Conservation (phyloP, 1,140 invertebrate species). For the Drosophila orosa region DNA sequence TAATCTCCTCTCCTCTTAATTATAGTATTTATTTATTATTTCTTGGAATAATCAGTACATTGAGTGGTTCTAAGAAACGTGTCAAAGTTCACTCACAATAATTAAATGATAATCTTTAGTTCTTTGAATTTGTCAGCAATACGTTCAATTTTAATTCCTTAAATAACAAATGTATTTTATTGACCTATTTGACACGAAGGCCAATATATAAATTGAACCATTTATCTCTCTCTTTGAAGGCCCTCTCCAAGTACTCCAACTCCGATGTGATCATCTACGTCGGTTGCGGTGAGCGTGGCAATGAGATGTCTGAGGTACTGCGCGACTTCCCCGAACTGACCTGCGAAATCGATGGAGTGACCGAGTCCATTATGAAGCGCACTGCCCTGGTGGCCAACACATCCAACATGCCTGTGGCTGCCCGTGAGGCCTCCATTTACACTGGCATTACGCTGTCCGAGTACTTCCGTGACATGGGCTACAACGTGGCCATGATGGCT, state of each 20-base stretch:
- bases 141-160: neutral
- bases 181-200: neutral
- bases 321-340: conserved; percentile 99
- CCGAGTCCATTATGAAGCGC: conserved; percentile 99
- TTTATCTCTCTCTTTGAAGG: conserved; percentile 77
- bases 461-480: conserved; percentile 99
- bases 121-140: neutral
- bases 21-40: neutral
- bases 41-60: neutral
- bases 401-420: conserved; percentile 99
- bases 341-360: conserved; percentile 97
- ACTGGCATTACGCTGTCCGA: conserved; percentile 99
- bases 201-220: neutral
- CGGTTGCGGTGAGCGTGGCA: conserved; percentile 98
- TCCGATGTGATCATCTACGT: conserved; percentile 99
- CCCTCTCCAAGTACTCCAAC: conserved; percentile 99
- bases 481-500: conserved; percentile 99
- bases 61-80: neutral
- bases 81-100: neutral
- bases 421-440: conserved; percentile 99
- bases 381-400: conserved; percentile 99
- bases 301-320: conserved; percentile 95
- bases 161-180: too few species aligned
- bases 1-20: too few species aligned
- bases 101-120: neutral